Percentiles rank a stretch among this genome's conserved stretches.
Conservation (phyloP, 2,888 invertebrate genomes). For the Ellobium chinense region DNA sequence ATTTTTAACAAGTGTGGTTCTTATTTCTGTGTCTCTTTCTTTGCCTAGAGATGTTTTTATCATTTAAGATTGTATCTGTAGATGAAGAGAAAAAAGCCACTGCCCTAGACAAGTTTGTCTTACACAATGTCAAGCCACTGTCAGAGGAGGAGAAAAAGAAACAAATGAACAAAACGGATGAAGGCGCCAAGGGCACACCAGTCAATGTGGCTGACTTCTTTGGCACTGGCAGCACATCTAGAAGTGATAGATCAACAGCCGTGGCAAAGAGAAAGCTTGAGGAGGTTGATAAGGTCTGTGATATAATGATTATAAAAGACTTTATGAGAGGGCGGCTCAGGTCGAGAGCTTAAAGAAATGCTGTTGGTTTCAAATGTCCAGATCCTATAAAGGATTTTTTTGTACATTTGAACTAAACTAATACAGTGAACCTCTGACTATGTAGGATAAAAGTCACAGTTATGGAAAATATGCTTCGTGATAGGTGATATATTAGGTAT, state of each 20-base stretch:
- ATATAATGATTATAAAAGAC: too few species aligned
- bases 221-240: constrained; percentile 63
- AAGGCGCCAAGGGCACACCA: constrained; percentile 28
- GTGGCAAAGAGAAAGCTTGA: constrained; percentile 56
- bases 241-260: constrained; percentile 61
- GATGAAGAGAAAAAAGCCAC: constrained; percentile 63
- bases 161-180: constrained; percentile 10
- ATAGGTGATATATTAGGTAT: too few species aligned
- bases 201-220: constrained; percentile 72
- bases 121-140: constrained; percentile 2
- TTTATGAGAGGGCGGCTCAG: too few species aligned
- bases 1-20: too few species aligned
- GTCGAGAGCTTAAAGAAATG: too few species aligned
- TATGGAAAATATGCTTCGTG: too few species aligned
- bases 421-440: too few species aligned
- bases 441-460: too few species aligned
- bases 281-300: constrained; percentile 25
- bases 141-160: constrained; percentile 35
- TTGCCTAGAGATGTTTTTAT: too few species aligned
- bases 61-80: constrained; percentile 12
- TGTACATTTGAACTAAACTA: too few species aligned
- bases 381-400: too few species aligned
- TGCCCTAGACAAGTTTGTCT: constrained; percentile 63
- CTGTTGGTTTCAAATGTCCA: too few species aligned
- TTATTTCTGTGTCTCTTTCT: neutral